Base-by-base conservation (phyloP, 2,888 invertebrate genomes). In the Synanthedon vespiformis region DNA sequence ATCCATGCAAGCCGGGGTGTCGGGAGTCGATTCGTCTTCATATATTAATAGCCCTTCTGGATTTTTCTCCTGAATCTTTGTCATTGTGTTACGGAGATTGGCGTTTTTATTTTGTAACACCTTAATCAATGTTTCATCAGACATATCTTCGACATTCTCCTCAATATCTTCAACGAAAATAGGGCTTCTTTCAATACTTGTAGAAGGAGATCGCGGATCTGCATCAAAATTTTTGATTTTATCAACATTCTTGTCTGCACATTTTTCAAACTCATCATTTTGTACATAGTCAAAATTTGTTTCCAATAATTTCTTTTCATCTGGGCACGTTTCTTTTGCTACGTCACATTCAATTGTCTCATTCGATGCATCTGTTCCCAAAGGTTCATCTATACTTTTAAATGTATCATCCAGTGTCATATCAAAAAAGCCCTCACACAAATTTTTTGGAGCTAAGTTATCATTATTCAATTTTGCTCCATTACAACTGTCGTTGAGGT, bases 211-310 rank as follows among this genome's bases (percentile, higher is more conserved):
- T 47, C 88, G 70, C 50, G 88, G 88, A 68, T 89, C 88, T 54
- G 69, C 65, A 59, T 80, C 67, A 12, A 82, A 61, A 49, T 83
- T 67, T 67, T 77, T 70, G 57, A 76, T 79, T 14, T 70, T 51
- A 18, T 58, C 54, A 12, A 16, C 63, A 59, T 63, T 74, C 50
- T 34, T 34, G 10, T 75, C 72, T 58, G 72, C 69, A 63, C 67
- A 63, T 56, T 64, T 68, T 11, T 77, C 71, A 60, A 59, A 58
- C 48, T 69, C 66, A 58, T 12, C 40, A n/a, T 50, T 40, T 34
- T 50, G 59, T 68, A 89, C 90, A 75, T 80, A 90, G 61, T 91
- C 90, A 74, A 91, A 88, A 70, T 90, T 89, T 16, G 91, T 91
- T 77, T 91, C 90, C 56, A 91, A 70, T 41, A 91, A 69, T 48